phyloP scores from a whole-genome alignment of 2,113 vertebrate genomes.

The Solenodon paradoxus region DNA sequence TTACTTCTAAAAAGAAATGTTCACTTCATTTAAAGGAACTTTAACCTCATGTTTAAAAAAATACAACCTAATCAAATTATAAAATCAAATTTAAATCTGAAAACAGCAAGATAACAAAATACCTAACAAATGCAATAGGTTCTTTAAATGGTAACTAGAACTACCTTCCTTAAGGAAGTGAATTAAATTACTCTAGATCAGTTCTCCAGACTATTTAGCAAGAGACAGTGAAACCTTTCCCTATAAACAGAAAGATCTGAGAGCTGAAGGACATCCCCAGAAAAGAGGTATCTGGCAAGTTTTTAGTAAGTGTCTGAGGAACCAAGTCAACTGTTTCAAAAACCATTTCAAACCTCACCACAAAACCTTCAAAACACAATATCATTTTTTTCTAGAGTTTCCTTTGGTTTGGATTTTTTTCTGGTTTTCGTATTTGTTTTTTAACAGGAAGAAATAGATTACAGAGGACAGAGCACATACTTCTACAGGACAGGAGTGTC shows the following conservation, averaged over 20 bases:
- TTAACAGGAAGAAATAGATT: not conserved
- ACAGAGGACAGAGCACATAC: not conserved
- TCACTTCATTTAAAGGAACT: not conserved
- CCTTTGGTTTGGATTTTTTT: not conserved
- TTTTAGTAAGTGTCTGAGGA: not conserved
- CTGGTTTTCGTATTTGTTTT: not conserved
- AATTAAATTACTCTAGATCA: not conserved
- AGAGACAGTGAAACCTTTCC: not conserved
- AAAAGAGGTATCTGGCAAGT: not conserved
- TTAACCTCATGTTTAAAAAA: not conserved
- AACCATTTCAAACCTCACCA: not conserved
- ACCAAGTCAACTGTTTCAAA: conserved; percentile 2
- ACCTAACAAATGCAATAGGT: not conserved
- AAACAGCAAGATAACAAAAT: not conserved
- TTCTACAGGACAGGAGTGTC: not conserved
- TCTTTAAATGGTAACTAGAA: not conserved
- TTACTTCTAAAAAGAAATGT: not conserved
- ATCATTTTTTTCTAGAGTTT: not conserved
- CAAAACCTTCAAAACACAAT: not conserved
- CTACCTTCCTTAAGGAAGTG: not conserved
- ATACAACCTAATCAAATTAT: not conserved
- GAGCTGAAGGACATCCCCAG: not conserved
- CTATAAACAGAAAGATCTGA: not conserved
- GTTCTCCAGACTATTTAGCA: not conserved
- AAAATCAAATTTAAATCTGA: conserved; percentile 22